phyloP scores from a whole-genome alignment of 1,140 invertebrate genomes.

The Megalonaias nervosa region DNA sequence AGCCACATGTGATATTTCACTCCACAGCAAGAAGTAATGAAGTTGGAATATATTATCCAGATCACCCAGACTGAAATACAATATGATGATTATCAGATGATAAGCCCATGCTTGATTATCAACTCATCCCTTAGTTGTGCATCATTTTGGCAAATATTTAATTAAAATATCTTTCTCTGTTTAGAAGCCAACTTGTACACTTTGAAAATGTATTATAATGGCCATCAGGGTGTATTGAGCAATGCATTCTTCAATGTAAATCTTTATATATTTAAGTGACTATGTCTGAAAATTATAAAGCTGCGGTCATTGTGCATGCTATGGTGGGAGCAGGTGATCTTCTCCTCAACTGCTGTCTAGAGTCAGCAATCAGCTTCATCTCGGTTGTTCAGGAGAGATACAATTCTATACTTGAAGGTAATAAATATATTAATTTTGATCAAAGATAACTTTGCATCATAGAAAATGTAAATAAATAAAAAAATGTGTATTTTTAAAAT shows the following conservation, averaged over 20 bases:
- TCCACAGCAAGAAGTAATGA: too few relatives aligned
- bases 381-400: slow-evolving; percentile 28
- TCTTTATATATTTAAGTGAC: slow-evolving; percentile 1
- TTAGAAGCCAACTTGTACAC: too few relatives aligned
- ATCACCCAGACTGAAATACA: too few relatives aligned
- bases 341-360: slow-evolving; percentile 19
- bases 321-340: slow-evolving; percentile 18
- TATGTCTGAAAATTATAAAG: slow-evolving; percentile 7
- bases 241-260: background rate
- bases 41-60: too few relatives aligned
- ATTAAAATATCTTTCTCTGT: too few relatives aligned
- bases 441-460: background rate
- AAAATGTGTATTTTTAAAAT: background rate
- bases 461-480: background rate
- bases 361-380: slow-evolving; percentile 21
- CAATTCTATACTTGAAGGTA: slow-evolving; percentile 15
- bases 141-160: too few relatives aligned
- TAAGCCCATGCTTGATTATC: too few relatives aligned
- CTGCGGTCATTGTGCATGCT: slow-evolving; percentile 14
- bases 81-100: too few relatives aligned
- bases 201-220: too few relatives aligned
- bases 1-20: too few relatives aligned
- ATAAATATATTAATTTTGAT: slow-evolving; percentile 4
- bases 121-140: too few relatives aligned
- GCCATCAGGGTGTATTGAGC: too few relatives aligned